These are phyloP conservation scores for Conistra vaccinii DNA, from an alignment of 2,888 invertebrate species.

Conservation along the genomic window DNA sequence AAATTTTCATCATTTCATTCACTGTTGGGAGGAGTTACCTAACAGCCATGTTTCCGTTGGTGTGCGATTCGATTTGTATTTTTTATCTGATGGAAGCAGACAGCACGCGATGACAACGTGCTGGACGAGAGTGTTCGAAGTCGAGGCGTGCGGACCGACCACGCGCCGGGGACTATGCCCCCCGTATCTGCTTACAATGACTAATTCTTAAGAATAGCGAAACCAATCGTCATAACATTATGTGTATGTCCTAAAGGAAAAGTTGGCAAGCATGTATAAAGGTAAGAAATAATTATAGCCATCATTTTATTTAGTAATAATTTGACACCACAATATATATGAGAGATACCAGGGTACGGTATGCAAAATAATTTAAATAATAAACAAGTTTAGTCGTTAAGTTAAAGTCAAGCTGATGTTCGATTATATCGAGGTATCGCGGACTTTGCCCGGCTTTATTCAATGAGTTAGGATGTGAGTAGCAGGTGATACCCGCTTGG, in stretches of 20 bases:
- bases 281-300: conserved; percentile 22
- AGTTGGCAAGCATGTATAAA: conserved; percentile 60
- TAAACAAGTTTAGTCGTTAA: conserved; percentile 1
- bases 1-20: conserved; percentile 46
- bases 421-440: conserved; percentile 7
- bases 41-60: conserved; percentile 26
- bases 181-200: conserved; percentile 69
- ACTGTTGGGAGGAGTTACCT: conserved; percentile 32
- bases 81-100: conserved; percentile 45
- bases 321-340: conserved; percentile 35
- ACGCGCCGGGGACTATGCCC: conserved; percentile 77
- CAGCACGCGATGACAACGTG: conserved; percentile 79
- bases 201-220: conserved; percentile 74
- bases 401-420: conserved; percentile 29
- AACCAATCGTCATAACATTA: conserved; percentile 51
- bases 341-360: conserved; percentile 25
- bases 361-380: conserved; percentile 11
- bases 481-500: conserved; percentile 35
- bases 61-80: conserved; percentile 59
- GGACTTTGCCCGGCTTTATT: conserved; percentile 52
- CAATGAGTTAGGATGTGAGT: conserved; percentile 40
- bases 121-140: conserved; percentile 47
- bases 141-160: conserved; percentile 60
- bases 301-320: conserved; percentile 2
- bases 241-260: conserved; percentile 45